Evolutionary conservation across 2,113 vertebrate species (phyloP).

Genomic region (Dolichotis patagonum): DNA sequence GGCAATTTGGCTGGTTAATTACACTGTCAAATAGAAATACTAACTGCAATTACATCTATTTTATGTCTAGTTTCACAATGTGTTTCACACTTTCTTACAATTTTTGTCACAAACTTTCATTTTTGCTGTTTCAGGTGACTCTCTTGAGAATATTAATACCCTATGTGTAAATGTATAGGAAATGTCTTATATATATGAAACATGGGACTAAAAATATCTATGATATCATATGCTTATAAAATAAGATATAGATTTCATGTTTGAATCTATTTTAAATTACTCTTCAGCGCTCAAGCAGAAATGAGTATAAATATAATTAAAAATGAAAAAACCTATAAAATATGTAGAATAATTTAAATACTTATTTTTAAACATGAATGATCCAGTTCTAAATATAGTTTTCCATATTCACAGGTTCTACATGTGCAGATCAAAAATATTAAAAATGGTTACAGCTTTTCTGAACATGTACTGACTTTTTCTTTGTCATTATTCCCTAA

Average conservation of each 20-base stretch:
- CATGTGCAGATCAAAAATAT: background rate
- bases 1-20: background rate
- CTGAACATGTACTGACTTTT: background rate
- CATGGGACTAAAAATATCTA: constrained; percentile 34
- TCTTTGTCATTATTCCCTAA: background rate
- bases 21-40: background rate
- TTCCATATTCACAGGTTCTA: background rate
- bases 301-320: background rate
- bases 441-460: background rate
- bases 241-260: background rate
- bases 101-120: background rate
- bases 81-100: background rate
- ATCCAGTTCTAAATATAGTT: background rate
- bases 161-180: background rate
- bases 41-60: background rate
- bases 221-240: background rate
- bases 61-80: background rate
- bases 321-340: background rate
- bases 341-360: background rate
- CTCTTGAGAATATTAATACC: background rate
- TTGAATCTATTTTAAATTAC: background rate
- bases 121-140: background rate
- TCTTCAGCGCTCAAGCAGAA: background rate
- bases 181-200: background rate
- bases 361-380: background rate